Percentiles rank a stretch among this genome's conserved stretches.
These are phyloP conservation scores for Nibea coibor DNA, from an alignment of 2,113 vertebrate genomes.

Conservation along the genomic window DNA sequence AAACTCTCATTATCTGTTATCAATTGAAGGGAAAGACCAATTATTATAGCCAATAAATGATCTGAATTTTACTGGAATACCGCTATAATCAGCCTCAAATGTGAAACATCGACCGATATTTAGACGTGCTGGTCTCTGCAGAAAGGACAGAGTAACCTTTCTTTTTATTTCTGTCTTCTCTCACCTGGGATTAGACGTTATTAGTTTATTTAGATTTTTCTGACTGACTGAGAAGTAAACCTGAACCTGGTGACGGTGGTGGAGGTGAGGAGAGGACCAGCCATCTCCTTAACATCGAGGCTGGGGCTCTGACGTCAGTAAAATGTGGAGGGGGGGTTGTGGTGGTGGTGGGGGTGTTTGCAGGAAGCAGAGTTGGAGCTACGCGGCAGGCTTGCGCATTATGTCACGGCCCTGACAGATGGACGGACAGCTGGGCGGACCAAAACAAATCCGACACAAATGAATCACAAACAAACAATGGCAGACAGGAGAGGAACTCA, in stretches of 20 bases:
- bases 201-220: neutral
- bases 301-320: constrained; percentile 14
- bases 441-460: constrained; percentile 77
- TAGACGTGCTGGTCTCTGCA: neutral
- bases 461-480: constrained; percentile 79
- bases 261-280: neutral
- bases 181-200: neutral
- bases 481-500: constrained; percentile 38
- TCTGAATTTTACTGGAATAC: neutral
- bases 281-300: constrained; percentile 13
- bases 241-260: neutral
- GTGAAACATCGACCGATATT: constrained; percentile 13
- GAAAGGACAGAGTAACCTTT: neutral
- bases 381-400: constrained; percentile 56
- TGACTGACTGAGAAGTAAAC: neutral
- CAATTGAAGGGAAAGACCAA: constrained; percentile 24
- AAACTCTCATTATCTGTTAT: constrained; percentile 45
- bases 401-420: constrained; percentile 74
- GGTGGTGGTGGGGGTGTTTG: neutral
- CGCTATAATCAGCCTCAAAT: neutral
- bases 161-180: neutral
- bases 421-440: constrained; percentile 77
- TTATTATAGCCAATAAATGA: neutral
- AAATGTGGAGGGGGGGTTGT: neutral
- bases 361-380: constrained; percentile 11